phyloP scores from a whole-genome alignment of 1,140 invertebrate species.

The Nomia melanderi region DNA sequence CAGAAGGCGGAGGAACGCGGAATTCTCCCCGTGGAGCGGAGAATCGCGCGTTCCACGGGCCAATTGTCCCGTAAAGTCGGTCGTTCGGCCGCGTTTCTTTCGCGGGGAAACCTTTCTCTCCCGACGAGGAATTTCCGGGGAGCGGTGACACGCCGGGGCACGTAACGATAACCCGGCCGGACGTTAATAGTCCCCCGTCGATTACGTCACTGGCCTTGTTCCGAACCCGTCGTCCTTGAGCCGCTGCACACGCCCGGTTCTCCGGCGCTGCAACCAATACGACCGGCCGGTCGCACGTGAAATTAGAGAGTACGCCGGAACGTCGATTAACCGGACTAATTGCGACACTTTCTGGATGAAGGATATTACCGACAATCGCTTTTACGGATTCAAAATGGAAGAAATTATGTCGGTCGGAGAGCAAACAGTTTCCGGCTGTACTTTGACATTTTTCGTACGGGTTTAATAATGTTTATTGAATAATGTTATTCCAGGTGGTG shows the following conservation, averaged over 20 bases:
- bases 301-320: no score
- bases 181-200: conserved; percentile 24
- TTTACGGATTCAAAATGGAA: no score
- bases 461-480: no score
- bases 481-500: no score
- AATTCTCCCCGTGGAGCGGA: background rate
- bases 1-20: background rate
- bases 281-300: conserved; percentile 19
- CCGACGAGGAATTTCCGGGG: background rate
- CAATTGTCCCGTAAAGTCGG: background rate
- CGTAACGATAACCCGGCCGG: conserved; percentile 8
- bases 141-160: background rate
- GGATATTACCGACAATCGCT: no score
- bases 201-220: conserved; percentile 51
- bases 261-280: conserved; percentile 11
- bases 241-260: conserved; percentile 22
- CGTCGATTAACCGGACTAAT: no score
- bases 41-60: background rate
- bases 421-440: no score
- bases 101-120: background rate
- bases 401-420: no score
- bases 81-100: background rate
- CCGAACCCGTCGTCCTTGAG: conserved; percentile 52
- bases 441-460: no score
- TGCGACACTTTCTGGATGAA: no score